Conservation (phyloP, 2,888 invertebrate species). For the Octonoba sinensis region DNA sequence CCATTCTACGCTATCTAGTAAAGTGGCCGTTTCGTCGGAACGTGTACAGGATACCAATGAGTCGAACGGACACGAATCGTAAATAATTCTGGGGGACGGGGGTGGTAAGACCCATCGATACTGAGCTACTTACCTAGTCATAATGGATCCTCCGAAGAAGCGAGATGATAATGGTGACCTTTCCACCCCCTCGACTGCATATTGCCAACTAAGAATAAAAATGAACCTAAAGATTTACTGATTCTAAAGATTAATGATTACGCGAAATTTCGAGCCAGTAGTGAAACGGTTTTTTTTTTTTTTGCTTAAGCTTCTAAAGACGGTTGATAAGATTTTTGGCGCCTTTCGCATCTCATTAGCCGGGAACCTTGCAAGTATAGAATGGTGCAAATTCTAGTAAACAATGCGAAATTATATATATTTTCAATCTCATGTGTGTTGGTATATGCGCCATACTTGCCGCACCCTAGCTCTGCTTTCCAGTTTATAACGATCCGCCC, state of each 20-base stretch:
- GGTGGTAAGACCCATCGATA: conserved; percentile 29
- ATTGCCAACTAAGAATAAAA: conserved; percentile 16
- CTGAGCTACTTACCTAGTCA: conserved; percentile 46
- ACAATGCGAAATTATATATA: conserved; percentile 45
- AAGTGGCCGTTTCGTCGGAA: background rate
- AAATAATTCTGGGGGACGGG: conserved; percentile 31
- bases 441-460: conserved; percentile 17
- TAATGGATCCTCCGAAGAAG: conserved; percentile 56
- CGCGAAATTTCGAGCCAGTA: conserved; percentile 35
- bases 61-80: conserved; percentile 29
- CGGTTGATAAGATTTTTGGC: conserved; percentile 38
- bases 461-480: conserved; percentile 38
- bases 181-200: conserved; percentile 25
- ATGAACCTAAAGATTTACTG: conserved; percentile 34
- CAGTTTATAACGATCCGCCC: conserved; percentile 52
- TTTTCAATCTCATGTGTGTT: conserved; percentile 40
- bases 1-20: too few relatives aligned
- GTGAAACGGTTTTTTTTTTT: conserved; percentile 31
- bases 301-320: background rate
- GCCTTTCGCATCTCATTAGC: conserved; percentile 36
- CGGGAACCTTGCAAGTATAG: background rate
- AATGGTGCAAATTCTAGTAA: conserved; percentile 34
- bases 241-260: conserved; percentile 51
- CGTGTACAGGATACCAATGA: conserved; percentile 31
- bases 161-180: conserved; percentile 48